Evolutionary conservation across 92 coral and sea anemone genomes (phyloP).

Genomic region (Phenganax subtilis): DNA sequence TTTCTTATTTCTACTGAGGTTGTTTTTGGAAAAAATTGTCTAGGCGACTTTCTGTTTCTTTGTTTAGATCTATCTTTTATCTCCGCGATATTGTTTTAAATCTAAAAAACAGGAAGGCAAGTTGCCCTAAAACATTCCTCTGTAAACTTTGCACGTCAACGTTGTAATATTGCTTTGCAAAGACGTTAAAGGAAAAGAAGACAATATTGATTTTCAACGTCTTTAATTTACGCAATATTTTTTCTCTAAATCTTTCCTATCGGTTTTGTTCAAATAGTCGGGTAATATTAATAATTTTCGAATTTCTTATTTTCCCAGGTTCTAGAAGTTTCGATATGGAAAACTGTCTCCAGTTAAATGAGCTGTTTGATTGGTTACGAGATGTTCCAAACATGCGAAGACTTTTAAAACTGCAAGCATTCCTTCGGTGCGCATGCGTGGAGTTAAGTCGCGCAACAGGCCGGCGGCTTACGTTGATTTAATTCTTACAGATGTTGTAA

Average conservation of each 20-base stretch:
- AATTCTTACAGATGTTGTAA: conserved; percentile 32
- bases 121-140: background rate
- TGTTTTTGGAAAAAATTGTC: too few relatives aligned
- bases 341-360: background rate
- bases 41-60: too few relatives aligned
- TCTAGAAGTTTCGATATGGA: background rate
- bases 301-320: conserved; percentile 3
- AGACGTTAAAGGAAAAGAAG: conserved; percentile 14
- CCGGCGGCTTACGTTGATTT: conserved; percentile 13
- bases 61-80: background rate
- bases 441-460: background rate
- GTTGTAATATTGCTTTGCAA: conserved; percentile 17
- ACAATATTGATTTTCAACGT: conserved; percentile 21
- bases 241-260: conserved; percentile 6
- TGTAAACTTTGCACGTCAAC: background rate
- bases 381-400: conserved; percentile 23
- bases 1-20: too few relatives aligned
- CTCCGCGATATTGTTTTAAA: conserved; percentile 3
- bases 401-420: background rate
- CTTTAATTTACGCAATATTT: conserved; percentile 11
- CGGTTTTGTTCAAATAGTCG: background rate
- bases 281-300: background rate
- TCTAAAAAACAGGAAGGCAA: conserved; percentile 10
- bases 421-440: conserved; percentile 22
- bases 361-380: background rate